Base-by-base conservation (phyloP, 1,140 invertebrate species). In the Lineus longissimus region DNA sequence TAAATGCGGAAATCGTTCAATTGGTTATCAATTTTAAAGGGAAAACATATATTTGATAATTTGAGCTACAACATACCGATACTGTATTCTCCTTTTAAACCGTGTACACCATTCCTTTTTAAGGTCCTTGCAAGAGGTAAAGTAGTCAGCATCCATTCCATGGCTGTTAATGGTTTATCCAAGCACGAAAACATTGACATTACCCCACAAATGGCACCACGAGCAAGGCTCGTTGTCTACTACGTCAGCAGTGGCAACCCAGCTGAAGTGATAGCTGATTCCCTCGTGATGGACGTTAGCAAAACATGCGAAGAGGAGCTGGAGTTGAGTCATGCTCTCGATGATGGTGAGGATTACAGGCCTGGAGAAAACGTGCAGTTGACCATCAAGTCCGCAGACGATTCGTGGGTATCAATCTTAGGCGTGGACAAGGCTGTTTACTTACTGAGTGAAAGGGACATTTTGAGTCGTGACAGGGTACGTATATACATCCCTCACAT, bases 341-440 rank as follows among this genome's bases (percentile, higher is more conserved):
- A 59, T 29, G 4, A 36, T 6, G 27, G 40, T 55, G 56, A 63
- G 36, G 31, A 62, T n/a, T 65, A 66, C 19, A 47, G 63, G 9
- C 63, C 70, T 41, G 59, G 58, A 22, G 65, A 67, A 17, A 67
- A 59, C 6, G 58, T 74, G 33, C 33, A 27, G 62, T 64, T 69
- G 1, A 51, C 64, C 11, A 43, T 74, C 2, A 55, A 54, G 6
- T 73, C 70, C 9, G 61, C 59, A 41, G 69, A 71, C 4, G 40
- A 67, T 29, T 67, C 65, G 27, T 27, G 40, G 15, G 65, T 77
- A 6, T 73, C 69, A 2, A 51, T 77, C 27, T n/a, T 74, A 25
- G 74, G 73, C n/a, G 74, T 77, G 13, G 75, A 77, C 65, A 68
- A 71, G 61, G 71, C 73, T 40, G 74, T 77, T 31, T 77, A 75